Conservation (phyloP, 2,113 vertebrate genomes). For the Zosterops hypoxanthus region DNA sequence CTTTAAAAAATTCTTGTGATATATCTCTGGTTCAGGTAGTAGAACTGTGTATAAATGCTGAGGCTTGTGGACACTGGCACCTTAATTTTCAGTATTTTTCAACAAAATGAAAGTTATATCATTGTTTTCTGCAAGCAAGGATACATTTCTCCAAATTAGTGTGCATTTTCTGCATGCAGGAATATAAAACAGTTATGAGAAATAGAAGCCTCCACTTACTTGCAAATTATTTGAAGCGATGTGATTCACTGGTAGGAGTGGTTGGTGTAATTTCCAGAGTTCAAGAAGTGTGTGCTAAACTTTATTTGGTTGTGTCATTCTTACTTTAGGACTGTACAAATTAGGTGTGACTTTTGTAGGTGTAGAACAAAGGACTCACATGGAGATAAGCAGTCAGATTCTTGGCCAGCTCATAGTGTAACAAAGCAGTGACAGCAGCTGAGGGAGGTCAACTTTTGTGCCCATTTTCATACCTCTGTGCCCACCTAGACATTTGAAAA, state of each 20-base stretch:
- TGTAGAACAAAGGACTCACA: constrained; percentile 13
- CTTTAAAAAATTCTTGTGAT: not conserved
- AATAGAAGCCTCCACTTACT: not conserved
- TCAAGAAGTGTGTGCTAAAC: not conserved
- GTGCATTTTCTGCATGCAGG: not conserved
- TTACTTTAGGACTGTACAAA: constrained; percentile 3
- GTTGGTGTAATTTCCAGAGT: not conserved
- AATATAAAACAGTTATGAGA: not conserved
- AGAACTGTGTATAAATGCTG: not conserved
- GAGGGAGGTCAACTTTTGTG: not conserved
- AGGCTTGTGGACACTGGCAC: not conserved
- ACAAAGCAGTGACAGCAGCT: not conserved
- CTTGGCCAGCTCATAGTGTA: not conserved
- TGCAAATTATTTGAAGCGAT: not conserved
- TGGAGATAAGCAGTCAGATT: constrained; percentile 11
- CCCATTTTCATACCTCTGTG: not conserved
- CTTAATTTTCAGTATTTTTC: not conserved
- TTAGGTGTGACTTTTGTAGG: not conserved
- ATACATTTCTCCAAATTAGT: not conserved
- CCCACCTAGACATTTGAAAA: not conserved
- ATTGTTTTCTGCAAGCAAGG: not conserved
- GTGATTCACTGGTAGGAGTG: not conserved
- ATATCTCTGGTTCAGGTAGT: not conserved
- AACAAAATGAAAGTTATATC: not conserved
- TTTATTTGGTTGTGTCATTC: constrained; percentile 2